Evolutionary conservation across 2,888 invertebrate genomes (phyloP).

Genomic region (Synergus japonicus): DNA sequence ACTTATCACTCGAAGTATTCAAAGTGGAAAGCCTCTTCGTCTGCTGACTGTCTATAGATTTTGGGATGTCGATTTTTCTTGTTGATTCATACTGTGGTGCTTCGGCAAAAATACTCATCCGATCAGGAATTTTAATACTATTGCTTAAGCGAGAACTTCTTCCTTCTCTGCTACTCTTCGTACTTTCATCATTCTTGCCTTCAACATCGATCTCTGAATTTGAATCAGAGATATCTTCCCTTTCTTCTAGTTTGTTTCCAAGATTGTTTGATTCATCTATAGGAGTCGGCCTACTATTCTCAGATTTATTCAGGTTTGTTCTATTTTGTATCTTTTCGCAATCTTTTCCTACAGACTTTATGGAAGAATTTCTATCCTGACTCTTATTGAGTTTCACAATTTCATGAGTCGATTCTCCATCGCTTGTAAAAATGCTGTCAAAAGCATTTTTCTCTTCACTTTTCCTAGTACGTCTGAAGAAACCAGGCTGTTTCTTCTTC

Average conservation of each 20-base stretch:
- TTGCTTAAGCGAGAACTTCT: not conserved
- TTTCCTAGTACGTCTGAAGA: not conserved
- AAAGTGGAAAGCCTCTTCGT: not conserved
- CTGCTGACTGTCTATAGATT: not conserved
- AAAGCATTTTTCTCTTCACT: not conserved
- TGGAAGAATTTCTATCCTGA: not conserved
- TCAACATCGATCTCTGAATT: not conserved
- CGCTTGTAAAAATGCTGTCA: not conserved
- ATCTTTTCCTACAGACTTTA: not conserved
- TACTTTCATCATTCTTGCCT: not conserved
- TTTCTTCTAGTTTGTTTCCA: not conserved
- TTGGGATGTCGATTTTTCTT: not conserved
- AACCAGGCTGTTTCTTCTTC: not conserved
- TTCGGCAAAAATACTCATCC: not conserved
- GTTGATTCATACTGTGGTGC: constrained; percentile 9
- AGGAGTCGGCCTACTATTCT: not conserved
- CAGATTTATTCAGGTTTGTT: not conserved
- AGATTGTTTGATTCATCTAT: not conserved
- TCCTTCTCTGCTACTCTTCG: not conserved
- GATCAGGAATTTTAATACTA: not conserved
- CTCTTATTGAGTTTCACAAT: not conserved
- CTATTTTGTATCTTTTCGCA: not conserved
- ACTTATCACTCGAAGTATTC: not conserved
- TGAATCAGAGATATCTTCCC: not conserved
- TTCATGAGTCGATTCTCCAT: not conserved